phyloP scores from a whole-genome alignment of 2,888 invertebrate species.

The Leucophora obtusa region DNA sequence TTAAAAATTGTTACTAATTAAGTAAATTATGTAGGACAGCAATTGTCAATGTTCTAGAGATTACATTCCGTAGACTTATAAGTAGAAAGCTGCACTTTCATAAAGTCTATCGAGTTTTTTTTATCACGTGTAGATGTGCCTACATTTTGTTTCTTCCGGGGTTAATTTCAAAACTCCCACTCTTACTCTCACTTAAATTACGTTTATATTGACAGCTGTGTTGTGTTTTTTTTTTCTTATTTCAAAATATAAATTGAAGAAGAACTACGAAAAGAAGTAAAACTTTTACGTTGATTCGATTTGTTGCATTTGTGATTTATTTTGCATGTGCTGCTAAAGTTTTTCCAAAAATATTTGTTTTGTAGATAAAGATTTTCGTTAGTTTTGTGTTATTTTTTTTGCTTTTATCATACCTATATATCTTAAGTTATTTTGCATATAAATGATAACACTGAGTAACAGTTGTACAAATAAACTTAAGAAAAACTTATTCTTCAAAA shows the following conservation, averaged over 20 bases:
- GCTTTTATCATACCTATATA: slow-evolving; percentile 7
- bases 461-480: slow-evolving; percentile 61
- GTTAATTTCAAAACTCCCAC: too few species aligned
- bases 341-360: slow-evolving; percentile 62
- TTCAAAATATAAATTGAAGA: slow-evolving; percentile 6
- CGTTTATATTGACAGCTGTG: neutral
- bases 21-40: too few species aligned
- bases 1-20: too few species aligned
- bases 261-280: slow-evolving; percentile 7
- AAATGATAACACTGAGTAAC: slow-evolving; percentile 58
- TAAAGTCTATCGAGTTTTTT: too few species aligned
- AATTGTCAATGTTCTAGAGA: too few species aligned
- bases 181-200: neutral
- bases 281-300: slow-evolving; percentile 66
- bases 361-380: slow-evolving; percentile 58
- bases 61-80: too few species aligned
- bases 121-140: too few species aligned
- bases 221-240: neutral
- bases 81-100: too few species aligned
- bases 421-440: slow-evolving; percentile 59
- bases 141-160: too few species aligned
- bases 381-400: slow-evolving; percentile 18
- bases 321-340: slow-evolving; percentile 65
- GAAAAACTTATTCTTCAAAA: slow-evolving; percentile 19
- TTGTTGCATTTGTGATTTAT: slow-evolving; percentile 67